Evolutionary conservation across 2,113 vertebrate species (phyloP).

Genomic region (Siniperca chuatsi): DNA sequence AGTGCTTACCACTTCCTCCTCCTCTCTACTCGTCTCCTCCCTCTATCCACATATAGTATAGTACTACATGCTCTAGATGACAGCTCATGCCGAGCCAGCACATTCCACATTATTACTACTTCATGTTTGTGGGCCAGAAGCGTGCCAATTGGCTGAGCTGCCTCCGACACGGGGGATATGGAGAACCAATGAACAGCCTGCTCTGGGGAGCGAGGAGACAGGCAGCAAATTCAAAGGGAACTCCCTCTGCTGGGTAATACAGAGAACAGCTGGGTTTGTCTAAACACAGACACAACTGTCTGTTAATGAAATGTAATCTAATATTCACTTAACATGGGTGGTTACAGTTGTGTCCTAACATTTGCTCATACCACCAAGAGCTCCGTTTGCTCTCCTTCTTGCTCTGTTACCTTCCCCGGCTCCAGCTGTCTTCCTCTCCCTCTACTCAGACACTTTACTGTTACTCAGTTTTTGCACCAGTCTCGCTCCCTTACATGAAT

Average conservation of each 20-base stretch:
- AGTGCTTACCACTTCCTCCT: constrained; percentile 63
- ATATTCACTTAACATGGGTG: background rate
- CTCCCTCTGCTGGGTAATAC: constrained; percentile 67
- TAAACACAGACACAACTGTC: constrained; percentile 11
- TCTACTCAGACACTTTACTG: too few relatives aligned
- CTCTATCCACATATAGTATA: constrained; percentile 70
- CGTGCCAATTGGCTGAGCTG: constrained; percentile 80
- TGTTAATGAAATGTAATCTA: constrained; percentile 10
- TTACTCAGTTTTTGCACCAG: background rate
- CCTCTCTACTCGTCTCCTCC: constrained; percentile 44
- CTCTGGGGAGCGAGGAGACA: constrained; percentile 75
- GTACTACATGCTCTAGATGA: constrained; percentile 85
- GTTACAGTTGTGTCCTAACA: background rate
- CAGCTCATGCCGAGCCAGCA: constrained; percentile 84
- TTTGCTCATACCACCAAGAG: background rate
- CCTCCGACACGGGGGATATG: constrained; percentile 70
- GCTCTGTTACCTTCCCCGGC: background rate
- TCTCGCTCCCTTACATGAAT: background rate
- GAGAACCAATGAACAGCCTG: constrained; percentile 82
- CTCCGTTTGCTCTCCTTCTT: background rate
- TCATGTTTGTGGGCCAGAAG: constrained; percentile 83
- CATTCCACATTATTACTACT: constrained; percentile 88
- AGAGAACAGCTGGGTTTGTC: constrained; percentile 17
- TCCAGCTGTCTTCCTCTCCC: background rate
- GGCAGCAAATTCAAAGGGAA: constrained; percentile 69